Evolutionary conservation across 2,113 vertebrate genomes (phyloP).

Genomic region (Sylvilagus bachmani): DNA sequence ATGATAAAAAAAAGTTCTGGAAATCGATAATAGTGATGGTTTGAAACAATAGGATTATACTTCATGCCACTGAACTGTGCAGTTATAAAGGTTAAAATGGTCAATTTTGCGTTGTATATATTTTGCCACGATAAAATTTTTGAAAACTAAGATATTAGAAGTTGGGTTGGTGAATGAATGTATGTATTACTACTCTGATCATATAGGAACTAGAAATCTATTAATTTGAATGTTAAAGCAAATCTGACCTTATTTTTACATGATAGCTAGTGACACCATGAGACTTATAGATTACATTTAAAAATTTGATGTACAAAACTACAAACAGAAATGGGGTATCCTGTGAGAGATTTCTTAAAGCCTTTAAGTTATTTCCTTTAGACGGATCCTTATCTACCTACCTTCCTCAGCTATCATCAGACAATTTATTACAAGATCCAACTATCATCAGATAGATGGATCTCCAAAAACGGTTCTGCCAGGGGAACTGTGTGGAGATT

Average conservation of each 20-base stretch:
- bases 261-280: not conserved
- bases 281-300: slow-evolving; percentile 9
- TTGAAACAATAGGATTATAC: not conserved
- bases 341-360: slow-evolving; percentile 15
- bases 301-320: not conserved
- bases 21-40: not conserved
- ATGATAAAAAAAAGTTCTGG: not conserved
- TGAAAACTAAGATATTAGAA: not conserved
- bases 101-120: not conserved
- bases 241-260: slow-evolving; percentile 8
- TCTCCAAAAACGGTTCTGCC: not conserved
- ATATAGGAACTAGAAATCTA: not conserved
- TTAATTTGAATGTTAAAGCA: slow-evolving; percentile 25
- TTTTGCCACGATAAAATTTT: not conserved
- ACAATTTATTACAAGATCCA: slow-evolving; percentile 7
- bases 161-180: not conserved
- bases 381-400: not conserved
- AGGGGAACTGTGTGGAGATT: not conserved
- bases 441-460: not conserved
- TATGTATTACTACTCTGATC: not conserved
- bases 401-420: not conserved
- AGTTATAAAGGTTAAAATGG: not conserved
- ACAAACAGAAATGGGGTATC: not conserved
- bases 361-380: not conserved
- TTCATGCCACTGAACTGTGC: not conserved